Evolutionary conservation across 2,113 vertebrate species (phyloP).

Genomic region (Nestor notabilis): DNA sequence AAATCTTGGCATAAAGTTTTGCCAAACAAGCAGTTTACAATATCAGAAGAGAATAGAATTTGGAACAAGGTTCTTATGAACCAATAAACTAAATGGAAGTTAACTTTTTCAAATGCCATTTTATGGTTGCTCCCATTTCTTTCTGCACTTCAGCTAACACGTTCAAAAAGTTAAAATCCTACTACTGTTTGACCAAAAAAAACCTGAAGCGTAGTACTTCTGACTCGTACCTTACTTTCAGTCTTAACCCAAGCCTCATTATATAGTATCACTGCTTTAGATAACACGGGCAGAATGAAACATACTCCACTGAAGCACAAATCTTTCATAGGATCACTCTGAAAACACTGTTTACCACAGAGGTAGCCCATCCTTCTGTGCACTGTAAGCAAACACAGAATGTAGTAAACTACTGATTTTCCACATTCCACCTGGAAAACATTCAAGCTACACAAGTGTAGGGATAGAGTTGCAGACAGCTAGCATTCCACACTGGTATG

Average conservation of each 20-base stretch:
- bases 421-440: background rate
- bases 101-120: conserved; percentile 4
- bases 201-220: background rate
- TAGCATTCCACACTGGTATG: background rate
- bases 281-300: background rate
- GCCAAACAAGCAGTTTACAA: conserved; percentile 47
- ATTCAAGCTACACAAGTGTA: background rate
- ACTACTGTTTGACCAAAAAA: conserved; percentile 25
- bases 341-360: background rate
- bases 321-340: background rate
- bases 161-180: background rate
- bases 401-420: background rate
- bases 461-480: background rate
- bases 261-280: background rate
- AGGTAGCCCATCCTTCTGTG: background rate
- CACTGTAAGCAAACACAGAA: background rate
- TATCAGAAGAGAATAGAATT: conserved; percentile 30
- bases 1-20: background rate
- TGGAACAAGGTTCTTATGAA: conserved; percentile 27
- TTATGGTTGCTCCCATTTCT: conserved; percentile 24
- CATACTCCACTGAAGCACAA: background rate
- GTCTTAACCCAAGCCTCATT: background rate
- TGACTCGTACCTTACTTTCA: background rate
- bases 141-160: conserved; percentile 26
- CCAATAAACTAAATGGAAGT: conserved; percentile 5